Percentiles rank a stretch among this genome's conserved stretches.
Evolutionary conservation across 37 sponge, comb jelly and placozoan species (phyloP).

Genomic region (Crambe crambe): DNA sequence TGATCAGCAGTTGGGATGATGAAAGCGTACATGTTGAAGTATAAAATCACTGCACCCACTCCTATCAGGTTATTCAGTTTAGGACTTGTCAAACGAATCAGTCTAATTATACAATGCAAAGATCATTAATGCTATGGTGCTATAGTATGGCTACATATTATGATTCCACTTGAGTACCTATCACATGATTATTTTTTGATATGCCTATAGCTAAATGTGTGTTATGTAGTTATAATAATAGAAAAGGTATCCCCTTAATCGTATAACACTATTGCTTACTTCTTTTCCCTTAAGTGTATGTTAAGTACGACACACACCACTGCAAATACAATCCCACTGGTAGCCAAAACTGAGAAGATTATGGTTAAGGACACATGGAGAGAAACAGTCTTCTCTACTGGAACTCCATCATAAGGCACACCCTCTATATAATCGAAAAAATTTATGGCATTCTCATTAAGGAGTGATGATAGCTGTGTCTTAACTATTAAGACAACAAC

Average conservation of each 20-base stretch:
- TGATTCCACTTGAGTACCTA: too few species aligned
- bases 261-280: constrained; percentile 4
- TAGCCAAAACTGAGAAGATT: constrained; percentile 12
- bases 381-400: constrained; percentile 2
- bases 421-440: background rate
- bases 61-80: constrained; percentile 26
- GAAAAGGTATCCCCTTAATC: too few species aligned
- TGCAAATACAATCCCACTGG: constrained; percentile 38
- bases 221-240: too few species aligned
- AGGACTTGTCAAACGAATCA: background rate
- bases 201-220: too few species aligned
- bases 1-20: background rate
- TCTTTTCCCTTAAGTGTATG: constrained; percentile 36
- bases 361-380: constrained; percentile 8
- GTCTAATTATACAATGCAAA: background rate
- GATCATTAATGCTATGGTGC: too few species aligned
- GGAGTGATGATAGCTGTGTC: too few species aligned
- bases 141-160: too few species aligned
- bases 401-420: constrained; percentile 47
- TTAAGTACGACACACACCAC: constrained; percentile 41
- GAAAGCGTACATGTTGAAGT: constrained; percentile 10
- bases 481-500: too few species aligned
- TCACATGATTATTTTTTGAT: too few species aligned
- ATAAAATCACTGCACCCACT: constrained; percentile 43
- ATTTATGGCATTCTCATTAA: too few species aligned